Evolutionary conservation across 2,797 vertebrate genomes (phyloP).

Genomic region (Typhlichthys subterraneus): DNA sequence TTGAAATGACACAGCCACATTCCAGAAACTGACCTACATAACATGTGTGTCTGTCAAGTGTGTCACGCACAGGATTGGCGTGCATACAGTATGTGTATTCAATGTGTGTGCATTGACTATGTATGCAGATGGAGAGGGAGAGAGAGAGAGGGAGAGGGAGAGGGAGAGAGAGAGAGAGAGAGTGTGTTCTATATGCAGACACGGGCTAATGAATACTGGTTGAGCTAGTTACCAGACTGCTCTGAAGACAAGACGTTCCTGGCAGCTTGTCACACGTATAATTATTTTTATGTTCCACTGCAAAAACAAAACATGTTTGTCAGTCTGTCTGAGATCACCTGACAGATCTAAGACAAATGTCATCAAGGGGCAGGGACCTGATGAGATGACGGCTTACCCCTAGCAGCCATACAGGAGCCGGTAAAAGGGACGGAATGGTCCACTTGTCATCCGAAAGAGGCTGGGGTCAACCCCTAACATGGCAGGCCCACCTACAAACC

Average conservation of each 20-base stretch:
- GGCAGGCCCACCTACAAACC: too few relatives aligned
- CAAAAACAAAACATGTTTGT: constrained; percentile 17
- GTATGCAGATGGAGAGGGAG: too few relatives aligned
- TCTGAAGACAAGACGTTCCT: not conserved
- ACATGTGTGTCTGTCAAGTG: too few relatives aligned
- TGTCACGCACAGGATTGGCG: not conserved
- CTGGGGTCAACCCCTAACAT: too few relatives aligned
- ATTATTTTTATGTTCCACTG: constrained; percentile 10
- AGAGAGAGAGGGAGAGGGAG: too few relatives aligned
- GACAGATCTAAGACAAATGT: not conserved
- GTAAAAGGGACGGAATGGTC: too few relatives aligned
- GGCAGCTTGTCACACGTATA: constrained; percentile 28
- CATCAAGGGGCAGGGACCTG: not conserved
- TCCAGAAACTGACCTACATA: not conserved
- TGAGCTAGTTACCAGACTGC: constrained; percentile 26
- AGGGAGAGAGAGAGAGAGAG: too few relatives aligned
- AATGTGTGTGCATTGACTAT: not conserved
- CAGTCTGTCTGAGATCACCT: not conserved
- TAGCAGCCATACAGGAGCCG: too few relatives aligned
- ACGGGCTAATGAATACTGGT: constrained; percentile 37
- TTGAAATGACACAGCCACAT: constrained; percentile 15
- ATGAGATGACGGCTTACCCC: too few relatives aligned
- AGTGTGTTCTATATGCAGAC: not conserved
- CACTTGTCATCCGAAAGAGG: too few relatives aligned
- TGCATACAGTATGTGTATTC: not conserved